Evolutionary conservation across 2,113 vertebrate genomes (phyloP), one percentile per base, ranked within the genome.

Genomic region (Upupa epops): DNA sequence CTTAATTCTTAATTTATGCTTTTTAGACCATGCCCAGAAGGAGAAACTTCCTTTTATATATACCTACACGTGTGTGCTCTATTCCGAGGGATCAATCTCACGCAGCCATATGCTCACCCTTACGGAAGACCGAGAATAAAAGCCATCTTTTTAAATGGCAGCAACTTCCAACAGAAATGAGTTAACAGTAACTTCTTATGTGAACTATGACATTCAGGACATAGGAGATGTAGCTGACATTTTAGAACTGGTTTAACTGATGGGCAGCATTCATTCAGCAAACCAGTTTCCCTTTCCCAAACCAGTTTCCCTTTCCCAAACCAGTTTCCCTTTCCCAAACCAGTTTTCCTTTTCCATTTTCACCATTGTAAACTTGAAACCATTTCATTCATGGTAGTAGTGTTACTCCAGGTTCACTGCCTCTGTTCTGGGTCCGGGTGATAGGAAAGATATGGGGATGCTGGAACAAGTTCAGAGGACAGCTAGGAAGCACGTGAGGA

Each of bases 1-100:
- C 59, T 81, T 86, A 49, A 55, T 90, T 72, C 32, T 73, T 88
- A 29, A 58, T 87, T 79, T 86, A 86, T 77, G 90, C 88, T 60
- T 68, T 56, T 14, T 56, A 78, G 58, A n/a, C 52, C 34, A 49
- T 86, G 42, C 59, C 22, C 32, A 76, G 72, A 88, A 80, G 49
- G 34, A 66, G 59, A 88, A 88, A 34, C 16, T 70, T 88, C 8
- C 5, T 83, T 70, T 72, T 79, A 18, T 84, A 20, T 63, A 83
- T 89, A 42, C 45, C 22, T n/a, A n/a, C 49, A 31, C 56, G 26
- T 58, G 17, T 85, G 65, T 88, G 36, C 79, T 94, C 45, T 51
- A 29, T 58, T 90, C 86, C 71, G 76, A 87, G 66, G 42, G 51
- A 91, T 70, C 48, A 64, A 68, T 90, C 25, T 83, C 19, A 34